Base-by-base conservation (phyloP, 1,140 invertebrate genomes). In the Tribolium madens region DNA sequence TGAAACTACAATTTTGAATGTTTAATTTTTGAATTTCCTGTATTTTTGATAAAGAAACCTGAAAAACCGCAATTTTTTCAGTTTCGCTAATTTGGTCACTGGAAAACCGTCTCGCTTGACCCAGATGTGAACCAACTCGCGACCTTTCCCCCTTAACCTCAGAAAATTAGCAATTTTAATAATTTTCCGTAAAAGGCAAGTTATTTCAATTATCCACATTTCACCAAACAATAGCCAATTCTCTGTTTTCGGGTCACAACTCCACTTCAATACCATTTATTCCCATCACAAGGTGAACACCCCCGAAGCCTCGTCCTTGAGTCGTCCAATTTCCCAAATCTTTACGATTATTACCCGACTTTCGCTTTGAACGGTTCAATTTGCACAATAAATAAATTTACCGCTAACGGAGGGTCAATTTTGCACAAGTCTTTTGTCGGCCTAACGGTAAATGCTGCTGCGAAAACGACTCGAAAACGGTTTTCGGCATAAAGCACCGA, bases 351-450 rank as follows among this genome's bases (percentile, higher is more conserved):
- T 64, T 64, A 64, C 31, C 17, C 14, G 57, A 64, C 57, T 64
- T 64, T 64, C 57, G 57, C 57, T 64, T 64, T 64, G 33, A 64
- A 64, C 57, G 26, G 57, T 64, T 64, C 31, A 64, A n/a, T 64
- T 64, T 64, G 57, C 57, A 31, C 57, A 64, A 64, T 64, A 64
- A 64, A 64, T 64, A n/a, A n/a, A n/a, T 26, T 26, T 26, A 33
- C 31, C 26, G 57, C 3, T 64, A 64, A 64, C 57, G 57, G 57
- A 64, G 57, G 57, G 57, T 64, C 31, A 64, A 14, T 12, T 64
- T 64, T 64, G 57, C 57, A 64, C 57, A 64, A 64, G 57, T 12
- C 57, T 14, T 60, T 64, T 64, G 57, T 64, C 57, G 57, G 57
- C 57, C 1, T 64, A 64, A 64, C 57, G 57, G 57, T 64, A 64